Conservation (phyloP, 2,888 invertebrate genomes). For the Hofmannophila pseudospretella region DNA sequence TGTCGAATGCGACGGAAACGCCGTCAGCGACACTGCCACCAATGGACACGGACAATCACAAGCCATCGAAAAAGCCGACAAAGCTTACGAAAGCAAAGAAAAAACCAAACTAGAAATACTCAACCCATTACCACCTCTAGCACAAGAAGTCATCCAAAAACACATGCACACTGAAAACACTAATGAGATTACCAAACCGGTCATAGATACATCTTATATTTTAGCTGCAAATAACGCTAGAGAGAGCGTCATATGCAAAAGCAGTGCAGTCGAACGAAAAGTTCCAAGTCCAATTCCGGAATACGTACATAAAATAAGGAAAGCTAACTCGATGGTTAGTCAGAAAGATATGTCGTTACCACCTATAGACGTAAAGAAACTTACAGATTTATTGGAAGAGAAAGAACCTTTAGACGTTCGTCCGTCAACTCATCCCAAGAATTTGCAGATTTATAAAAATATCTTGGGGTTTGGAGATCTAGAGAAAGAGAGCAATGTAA, state of each 20-base stretch:
- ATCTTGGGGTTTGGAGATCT: constrained; percentile 36
- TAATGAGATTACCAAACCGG: constrained; percentile 9
- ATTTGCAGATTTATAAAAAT: constrained; percentile 64
- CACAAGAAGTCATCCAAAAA: constrained; percentile 51
- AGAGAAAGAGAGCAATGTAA: constrained; percentile 28
- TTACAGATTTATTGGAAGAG: constrained; percentile 47
- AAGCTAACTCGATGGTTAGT: constrained; percentile 48
- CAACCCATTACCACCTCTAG: constrained; percentile 58
- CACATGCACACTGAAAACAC: constrained; percentile 30
- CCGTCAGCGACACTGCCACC: constrained; percentile 35
- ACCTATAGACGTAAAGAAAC: constrained; percentile 60
- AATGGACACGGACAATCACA: constrained; percentile 11
- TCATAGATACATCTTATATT: constrained; percentile 56
- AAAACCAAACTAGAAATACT: constrained; percentile 48
- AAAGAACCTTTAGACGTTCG: constrained; percentile 38
- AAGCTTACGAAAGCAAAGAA: constrained; percentile 22
- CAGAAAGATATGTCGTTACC: constrained; percentile 46
- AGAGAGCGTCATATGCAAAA: constrained; percentile 63
- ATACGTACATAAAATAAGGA: constrained; percentile 67
- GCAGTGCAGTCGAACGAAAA: constrained; percentile 38
- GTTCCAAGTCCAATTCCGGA: constrained; percentile 34
- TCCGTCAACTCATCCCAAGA: constrained; percentile 52
- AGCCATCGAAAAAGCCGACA: constrained; percentile 3
- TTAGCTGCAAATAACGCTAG: constrained; percentile 66
- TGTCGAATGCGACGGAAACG: constrained; percentile 50